Evolutionary conservation across 35 echinoderm and acorn worm genomes (phyloP).

Genomic region (Acanthaster planci): DNA sequence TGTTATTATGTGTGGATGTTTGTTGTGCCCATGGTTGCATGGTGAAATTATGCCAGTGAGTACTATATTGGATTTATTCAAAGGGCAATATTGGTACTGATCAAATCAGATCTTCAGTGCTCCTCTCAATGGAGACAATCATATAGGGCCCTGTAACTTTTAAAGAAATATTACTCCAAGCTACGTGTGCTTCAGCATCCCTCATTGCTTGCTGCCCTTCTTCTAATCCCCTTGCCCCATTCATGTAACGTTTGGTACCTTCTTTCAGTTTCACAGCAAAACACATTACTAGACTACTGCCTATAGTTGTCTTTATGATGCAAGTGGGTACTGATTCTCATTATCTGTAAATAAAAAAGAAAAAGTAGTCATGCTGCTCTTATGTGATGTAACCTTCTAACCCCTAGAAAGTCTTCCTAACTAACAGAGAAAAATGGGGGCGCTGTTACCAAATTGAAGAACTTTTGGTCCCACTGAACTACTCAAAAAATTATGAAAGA

Average conservation of each 20-base stretch:
- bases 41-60: not conserved
- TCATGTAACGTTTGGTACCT: not conserved
- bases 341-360: not conserved
- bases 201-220: not conserved
- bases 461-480: not conserved
- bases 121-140: not conserved
- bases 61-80: slow-evolving; percentile 8
- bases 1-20: not conserved
- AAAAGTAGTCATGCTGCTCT: not conserved
- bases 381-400: not conserved
- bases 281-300: not conserved
- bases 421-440: not conserved
- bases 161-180: not conserved
- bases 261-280: too few species aligned
- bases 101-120: not conserved
- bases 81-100: not conserved
- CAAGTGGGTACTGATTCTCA: not conserved
- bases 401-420: not conserved
- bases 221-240: not conserved
- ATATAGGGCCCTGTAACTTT: not conserved
- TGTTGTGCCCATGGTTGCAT: not conserved
- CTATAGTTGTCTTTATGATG: not conserved
- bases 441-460: not conserved
- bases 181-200: slow-evolving; percentile 2
- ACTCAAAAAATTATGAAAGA: too few species aligned